phyloP scores from a whole-genome alignment of 2,113 vertebrate species.

The Solea solea region DNA sequence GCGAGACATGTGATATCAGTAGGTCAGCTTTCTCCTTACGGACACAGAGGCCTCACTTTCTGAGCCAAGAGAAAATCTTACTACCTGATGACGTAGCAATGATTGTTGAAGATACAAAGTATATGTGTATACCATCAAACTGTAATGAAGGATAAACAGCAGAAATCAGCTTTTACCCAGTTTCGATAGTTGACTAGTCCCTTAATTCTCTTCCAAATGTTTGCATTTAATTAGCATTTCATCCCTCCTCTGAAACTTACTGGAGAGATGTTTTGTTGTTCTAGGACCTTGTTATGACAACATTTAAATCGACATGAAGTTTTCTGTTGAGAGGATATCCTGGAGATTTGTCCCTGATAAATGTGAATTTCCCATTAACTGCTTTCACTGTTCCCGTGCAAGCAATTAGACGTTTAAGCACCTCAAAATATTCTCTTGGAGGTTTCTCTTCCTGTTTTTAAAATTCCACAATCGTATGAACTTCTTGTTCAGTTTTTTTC shows the following conservation, averaged over 20 bases:
- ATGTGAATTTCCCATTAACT: background rate
- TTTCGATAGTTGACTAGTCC: background rate
- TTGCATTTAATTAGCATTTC: slow-evolving; percentile 32
- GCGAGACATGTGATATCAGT: too few relatives aligned
- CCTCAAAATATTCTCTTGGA: slow-evolving; percentile 2
- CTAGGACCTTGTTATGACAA: slow-evolving; percentile 9
- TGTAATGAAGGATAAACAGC: background rate
- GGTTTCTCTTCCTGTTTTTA: slow-evolving; percentile 40
- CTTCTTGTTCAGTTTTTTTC: background rate
- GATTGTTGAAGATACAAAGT: slow-evolving; percentile 24
- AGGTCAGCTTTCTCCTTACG: too few relatives aligned
- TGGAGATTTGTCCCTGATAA: slow-evolving; percentile 40
- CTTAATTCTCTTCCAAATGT: slow-evolving; percentile 18
- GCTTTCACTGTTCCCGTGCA: slow-evolving; percentile 21
- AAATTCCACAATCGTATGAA: background rate
- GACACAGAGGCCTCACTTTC: too few relatives aligned
- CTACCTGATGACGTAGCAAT: slow-evolving; percentile 58
- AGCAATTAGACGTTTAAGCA: slow-evolving; percentile 25
- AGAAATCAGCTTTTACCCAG: background rate
- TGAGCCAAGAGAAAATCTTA: slow-evolving; percentile 44
- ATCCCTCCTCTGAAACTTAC: too few relatives aligned
- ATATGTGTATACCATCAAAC: background rate
- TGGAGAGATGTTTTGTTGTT: too few relatives aligned
- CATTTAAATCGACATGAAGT: slow-evolving; percentile 28
- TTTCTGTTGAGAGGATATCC: slow-evolving; percentile 44